These are phyloP conservation scores for Drosophila cognata DNA, from an alignment of 2,888 invertebrate genomes.

Conservation along the genomic window DNA sequence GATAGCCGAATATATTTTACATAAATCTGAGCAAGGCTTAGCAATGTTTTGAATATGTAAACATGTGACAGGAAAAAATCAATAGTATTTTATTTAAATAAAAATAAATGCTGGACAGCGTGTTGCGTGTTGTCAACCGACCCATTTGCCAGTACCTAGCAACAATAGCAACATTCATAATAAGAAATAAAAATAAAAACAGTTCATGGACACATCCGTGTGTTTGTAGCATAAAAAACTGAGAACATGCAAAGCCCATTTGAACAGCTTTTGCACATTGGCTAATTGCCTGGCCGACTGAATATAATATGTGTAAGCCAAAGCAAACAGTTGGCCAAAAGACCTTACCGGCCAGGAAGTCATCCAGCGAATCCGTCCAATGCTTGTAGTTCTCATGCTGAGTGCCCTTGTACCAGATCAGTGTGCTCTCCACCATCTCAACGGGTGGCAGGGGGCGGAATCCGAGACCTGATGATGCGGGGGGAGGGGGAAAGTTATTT, in stretches of 20 bases:
- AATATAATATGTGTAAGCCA: not conserved
- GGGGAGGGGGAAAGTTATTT: not conserved
- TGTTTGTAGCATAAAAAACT: conserved; percentile 9
- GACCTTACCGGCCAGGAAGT: conserved; percentile 91
- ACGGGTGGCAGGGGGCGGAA: conserved; percentile 96
- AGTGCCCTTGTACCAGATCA: conserved; percentile 97
- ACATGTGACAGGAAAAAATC: conserved; percentile 28
- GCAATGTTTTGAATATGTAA: conserved; percentile 7
- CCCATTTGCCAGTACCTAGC: conserved; percentile 22
- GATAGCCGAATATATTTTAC: conserved; percentile 22
- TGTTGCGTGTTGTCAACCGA: conserved; percentile 44
- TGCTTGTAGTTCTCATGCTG: conserved; percentile 90
- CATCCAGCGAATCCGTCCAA: conserved; percentile 91
- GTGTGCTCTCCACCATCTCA: conserved; percentile 95
- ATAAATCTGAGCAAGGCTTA: conserved; percentile 12
- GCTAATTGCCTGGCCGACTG: not conserved
- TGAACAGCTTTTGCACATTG: not conserved
- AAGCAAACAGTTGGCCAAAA: too few relatives aligned
- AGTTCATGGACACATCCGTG: conserved; percentile 21
- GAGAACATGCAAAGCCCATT: conserved; percentile 19
- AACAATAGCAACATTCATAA: conserved; percentile 27
- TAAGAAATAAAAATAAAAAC: conserved; percentile 2
- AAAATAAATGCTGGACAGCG: conserved; percentile 32
- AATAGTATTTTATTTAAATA: conserved; percentile 48
- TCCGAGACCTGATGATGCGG: conserved; percentile 88